Percentiles rank a stretch among this genome's conserved stretches.
These are phyloP conservation scores for Pandion haliaetus DNA, from an alignment of 2,113 vertebrate genomes.

Conservation along the genomic window DNA sequence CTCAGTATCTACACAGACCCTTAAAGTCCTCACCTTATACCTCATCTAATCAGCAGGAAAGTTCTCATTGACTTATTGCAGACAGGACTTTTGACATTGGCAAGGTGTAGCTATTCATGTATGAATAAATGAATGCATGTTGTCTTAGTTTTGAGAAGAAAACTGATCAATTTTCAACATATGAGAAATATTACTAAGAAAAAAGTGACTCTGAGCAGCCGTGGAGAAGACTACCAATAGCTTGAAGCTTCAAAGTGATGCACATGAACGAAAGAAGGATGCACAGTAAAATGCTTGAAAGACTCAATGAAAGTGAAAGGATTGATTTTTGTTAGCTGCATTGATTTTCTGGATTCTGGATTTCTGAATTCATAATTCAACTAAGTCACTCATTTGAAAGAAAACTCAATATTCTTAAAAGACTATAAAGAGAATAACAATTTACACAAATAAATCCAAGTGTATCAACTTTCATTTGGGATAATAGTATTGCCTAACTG, in stretches of 20 bases:
- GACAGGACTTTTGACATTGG: not conserved
- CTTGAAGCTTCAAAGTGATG: not conserved
- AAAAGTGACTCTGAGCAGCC: not conserved
- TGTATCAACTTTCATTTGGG: not conserved
- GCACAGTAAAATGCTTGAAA: not conserved
- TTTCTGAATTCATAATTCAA: too few relatives aligned
- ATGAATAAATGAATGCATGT: not conserved
- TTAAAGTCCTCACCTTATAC: not conserved
- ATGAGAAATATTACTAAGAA: not conserved
- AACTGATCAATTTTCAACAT: not conserved
- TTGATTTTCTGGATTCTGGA: constrained; percentile 4
- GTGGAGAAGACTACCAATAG: not conserved
- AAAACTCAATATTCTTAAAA: constrained; percentile 1
- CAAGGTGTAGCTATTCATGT: not conserved
- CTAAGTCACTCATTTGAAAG: not conserved
- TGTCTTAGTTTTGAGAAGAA: not conserved
- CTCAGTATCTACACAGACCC: not conserved
- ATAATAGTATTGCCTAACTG: not conserved
- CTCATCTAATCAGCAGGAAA: not conserved
- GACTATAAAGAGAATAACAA: not conserved
- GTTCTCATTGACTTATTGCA: not conserved
- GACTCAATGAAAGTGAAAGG: not conserved
- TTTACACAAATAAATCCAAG: not conserved
- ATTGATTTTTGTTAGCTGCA: not conserved
- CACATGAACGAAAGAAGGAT: not conserved